These are phyloP conservation scores for Motacilla tschutschensis DNA, from an alignment of 2,113 vertebrate genomes.

Conservation along the genomic window DNA sequence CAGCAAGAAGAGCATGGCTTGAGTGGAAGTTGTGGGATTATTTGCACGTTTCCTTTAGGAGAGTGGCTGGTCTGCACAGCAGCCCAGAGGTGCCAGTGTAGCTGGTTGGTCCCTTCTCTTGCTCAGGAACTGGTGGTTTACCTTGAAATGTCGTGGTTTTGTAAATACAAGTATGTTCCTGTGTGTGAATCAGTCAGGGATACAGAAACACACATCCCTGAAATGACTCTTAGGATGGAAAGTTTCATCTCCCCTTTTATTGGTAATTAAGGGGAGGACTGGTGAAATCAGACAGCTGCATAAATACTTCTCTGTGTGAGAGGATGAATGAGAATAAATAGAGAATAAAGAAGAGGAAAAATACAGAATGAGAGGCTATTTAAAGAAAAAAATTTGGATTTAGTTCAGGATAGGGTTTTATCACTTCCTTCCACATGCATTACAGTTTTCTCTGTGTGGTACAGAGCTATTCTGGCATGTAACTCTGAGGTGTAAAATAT, in stretches of 20 bases:
- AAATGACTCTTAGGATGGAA: slow-evolving; percentile 46
- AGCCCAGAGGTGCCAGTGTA: not conserved
- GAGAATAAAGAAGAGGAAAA: not conserved
- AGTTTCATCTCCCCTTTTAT: slow-evolving; percentile 24
- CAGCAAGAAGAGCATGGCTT: not conserved
- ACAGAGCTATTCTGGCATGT: slow-evolving; percentile 18
- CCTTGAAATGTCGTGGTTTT: not conserved
- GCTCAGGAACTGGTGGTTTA: not conserved
- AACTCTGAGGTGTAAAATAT: slow-evolving; percentile 49
- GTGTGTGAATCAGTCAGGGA: not conserved
- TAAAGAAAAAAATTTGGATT: slow-evolving; percentile 56
- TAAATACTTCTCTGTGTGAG: slow-evolving; percentile 25
- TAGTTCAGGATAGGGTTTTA: slow-evolving; percentile 57
- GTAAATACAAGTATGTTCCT: not conserved
- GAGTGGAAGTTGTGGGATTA: not conserved
- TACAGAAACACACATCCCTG: not conserved
- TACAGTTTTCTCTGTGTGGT: slow-evolving; percentile 21
- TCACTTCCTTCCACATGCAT: slow-evolving; percentile 19
- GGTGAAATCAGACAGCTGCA: slow-evolving; percentile 16
- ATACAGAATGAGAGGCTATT: slow-evolving; percentile 48
- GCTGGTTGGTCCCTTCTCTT: not conserved
- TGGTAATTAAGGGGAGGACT: slow-evolving; percentile 8
- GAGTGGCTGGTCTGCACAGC: not conserved
- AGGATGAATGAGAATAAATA: slow-evolving; percentile 63
- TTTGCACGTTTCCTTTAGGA: not conserved